phyloP scores from a whole-genome alignment of 2,888 invertebrate species.

The Lamellibrachia columna region DNA sequence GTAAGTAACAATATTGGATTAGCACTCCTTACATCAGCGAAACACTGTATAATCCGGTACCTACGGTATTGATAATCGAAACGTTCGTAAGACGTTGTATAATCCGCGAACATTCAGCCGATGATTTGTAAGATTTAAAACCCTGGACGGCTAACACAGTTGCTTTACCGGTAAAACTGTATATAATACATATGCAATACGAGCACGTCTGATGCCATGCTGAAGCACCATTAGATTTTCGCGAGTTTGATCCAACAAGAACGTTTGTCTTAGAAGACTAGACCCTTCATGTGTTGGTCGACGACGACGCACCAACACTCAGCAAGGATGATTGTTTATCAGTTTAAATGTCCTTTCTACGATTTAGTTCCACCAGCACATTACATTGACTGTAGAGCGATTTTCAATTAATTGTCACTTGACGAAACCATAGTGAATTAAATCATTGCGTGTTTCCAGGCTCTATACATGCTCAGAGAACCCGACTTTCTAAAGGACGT shows the following conservation, averaged over 20 bases:
- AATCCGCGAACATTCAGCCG: not conserved
- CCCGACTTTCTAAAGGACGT: slow-evolving; percentile 46
- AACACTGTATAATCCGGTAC: not conserved
- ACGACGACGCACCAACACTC: not conserved
- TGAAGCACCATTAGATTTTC: not conserved
- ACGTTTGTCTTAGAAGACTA: not conserved
- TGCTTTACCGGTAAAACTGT: too few relatives aligned
- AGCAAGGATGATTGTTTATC: not conserved
- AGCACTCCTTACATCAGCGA: not conserved
- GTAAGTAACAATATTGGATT: not conserved
- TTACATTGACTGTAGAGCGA: too few relatives aligned
- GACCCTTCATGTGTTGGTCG: not conserved
- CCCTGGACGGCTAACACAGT: not conserved
- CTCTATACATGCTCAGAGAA: slow-evolving; percentile 57
- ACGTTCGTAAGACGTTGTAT: not conserved
- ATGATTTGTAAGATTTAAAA: not conserved
- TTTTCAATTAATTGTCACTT: too few relatives aligned
- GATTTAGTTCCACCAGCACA: too few relatives aligned
- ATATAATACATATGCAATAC: too few relatives aligned
- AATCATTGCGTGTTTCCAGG: too few relatives aligned
- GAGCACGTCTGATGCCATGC: too few relatives aligned
- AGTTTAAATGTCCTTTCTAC: too few relatives aligned
- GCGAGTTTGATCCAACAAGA: not conserved
- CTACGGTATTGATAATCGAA: not conserved
- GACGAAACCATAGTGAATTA: too few relatives aligned